A percentile compares a stretch with the other conserved stretches of the same genome.
Evolutionary conservation across 2,888 invertebrate genomes (phyloP).

Genomic region (Aradus depressus): DNA sequence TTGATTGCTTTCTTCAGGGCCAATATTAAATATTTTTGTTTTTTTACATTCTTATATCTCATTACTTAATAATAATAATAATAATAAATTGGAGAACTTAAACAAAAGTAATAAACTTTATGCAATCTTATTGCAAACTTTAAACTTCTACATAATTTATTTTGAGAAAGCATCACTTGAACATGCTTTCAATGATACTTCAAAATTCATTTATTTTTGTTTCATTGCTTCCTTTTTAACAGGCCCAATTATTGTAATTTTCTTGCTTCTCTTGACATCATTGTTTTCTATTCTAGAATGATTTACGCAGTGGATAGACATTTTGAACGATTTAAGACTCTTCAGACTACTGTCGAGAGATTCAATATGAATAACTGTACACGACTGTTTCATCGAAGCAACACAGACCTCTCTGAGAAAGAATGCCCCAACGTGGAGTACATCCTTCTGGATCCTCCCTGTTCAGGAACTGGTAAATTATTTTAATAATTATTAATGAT

Average conservation of each 20-base stretch:
- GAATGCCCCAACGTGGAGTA: slow-evolving; percentile 65
- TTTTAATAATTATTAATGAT: neutral
- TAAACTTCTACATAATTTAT: too few relatives aligned
- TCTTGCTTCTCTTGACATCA: neutral
- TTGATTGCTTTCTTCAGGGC: too few relatives aligned
- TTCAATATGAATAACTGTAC: slow-evolving; percentile 55
- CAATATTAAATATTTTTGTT: too few relatives aligned
- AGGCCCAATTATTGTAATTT: neutral
- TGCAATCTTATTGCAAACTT: too few relatives aligned
- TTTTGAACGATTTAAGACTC: slow-evolving; percentile 48
- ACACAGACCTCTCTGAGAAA: slow-evolving; percentile 55
- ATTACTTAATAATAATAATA: too few relatives aligned
- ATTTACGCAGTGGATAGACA: slow-evolving; percentile 76
- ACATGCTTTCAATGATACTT: too few relatives aligned
- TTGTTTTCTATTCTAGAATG: slow-evolving; percentile 42
- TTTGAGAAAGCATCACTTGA: too few relatives aligned
- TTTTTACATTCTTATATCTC: too few relatives aligned
- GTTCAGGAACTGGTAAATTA: slow-evolving; percentile 78
- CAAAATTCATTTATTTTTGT: too few relatives aligned
- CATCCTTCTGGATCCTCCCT: slow-evolving; percentile 92
- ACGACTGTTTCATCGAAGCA: slow-evolving; percentile 46
- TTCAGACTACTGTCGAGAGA: slow-evolving; percentile 51
- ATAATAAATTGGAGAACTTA: too few relatives aligned
- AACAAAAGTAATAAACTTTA: too few relatives aligned
- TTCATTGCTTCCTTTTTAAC: too few relatives aligned